Base-by-base conservation (phyloP, 2,797 vertebrate genomes). In the Macropus fuliginosus region DNA sequence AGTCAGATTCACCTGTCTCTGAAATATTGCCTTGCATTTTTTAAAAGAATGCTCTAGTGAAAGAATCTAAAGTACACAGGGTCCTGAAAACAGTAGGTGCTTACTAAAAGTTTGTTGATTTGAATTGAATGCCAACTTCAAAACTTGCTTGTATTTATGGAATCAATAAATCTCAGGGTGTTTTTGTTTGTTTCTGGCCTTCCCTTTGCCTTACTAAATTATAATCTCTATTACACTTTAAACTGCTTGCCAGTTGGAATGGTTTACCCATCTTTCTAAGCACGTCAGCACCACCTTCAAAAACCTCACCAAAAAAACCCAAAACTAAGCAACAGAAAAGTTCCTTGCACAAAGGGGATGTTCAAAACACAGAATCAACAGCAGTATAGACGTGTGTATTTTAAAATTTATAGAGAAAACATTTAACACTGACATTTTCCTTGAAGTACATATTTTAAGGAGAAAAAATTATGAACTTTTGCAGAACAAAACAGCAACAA, bases 401-500 rank as follows among this genome's bases (percentile, higher is more conserved):
- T 81, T 27, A 96, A 95, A 54, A 14, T 87, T 94, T 74, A 96
- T 93, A 94, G n/a, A 92, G 57, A 55, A 94, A 96, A 14, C 55
- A 95, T 55, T 94, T 94, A 29, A 93, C 29, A 56, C 74, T 81
- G 92, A 46, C 11, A 96, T 1, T 29, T 96, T 40, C 21, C 57
- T 95, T 54, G 55, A 94, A 55, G 81, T 29, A 59, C 14, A 56
- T 5, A 54, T 54, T 59, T 90, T 1, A 93, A 93, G 27, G 40
- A 52, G 29, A 31, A 91, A 40, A 95, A 55, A 91, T n/a, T 24
- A 24, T 29, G 91, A 96, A 96, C 27, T 96, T 92, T 1, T 66
- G 90, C 81, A 95, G 94, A 96, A n/a, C 27, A 24, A 56, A 31
- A 52, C 57, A 93, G 28, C 91, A 55, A 5, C 0, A 66, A 92